Percentiles rank a stretch among this genome's conserved stretches.
These are phyloP conservation scores for Xenopus laevis DNA, from an alignment of 2,113 vertebrate genomes.

Conservation along the genomic window DNA sequence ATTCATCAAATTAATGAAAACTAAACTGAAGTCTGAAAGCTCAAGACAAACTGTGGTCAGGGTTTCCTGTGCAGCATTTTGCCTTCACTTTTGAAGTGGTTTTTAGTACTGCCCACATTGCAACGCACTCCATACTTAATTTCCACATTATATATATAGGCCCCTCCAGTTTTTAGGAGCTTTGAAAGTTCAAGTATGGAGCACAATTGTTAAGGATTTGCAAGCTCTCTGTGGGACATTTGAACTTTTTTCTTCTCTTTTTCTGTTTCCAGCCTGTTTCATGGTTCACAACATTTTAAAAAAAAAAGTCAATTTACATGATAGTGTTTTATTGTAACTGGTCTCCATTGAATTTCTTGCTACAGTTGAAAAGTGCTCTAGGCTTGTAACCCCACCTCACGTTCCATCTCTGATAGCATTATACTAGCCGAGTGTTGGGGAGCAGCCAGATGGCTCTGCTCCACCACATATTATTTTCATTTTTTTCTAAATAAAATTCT, in stretches of 20 bases:
- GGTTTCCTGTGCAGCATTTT: background rate
- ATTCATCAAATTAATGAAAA: too few relatives aligned
- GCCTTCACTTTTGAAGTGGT: background rate
- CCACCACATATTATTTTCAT: conserved; percentile 19
- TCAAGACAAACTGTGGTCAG: too few relatives aligned
- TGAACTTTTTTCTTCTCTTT: background rate
- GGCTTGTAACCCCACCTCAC: conserved; percentile 9
- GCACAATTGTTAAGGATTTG: background rate
- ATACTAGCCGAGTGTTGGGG: conserved; percentile 9
- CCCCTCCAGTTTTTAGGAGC: background rate
- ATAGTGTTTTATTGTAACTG: conserved; percentile 26
- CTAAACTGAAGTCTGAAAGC: too few relatives aligned
- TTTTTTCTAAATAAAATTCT: conserved; percentile 24
- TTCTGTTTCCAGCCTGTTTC: conserved; percentile 4
- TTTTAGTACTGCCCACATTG: background rate
- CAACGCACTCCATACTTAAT: background rate
- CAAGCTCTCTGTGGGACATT: background rate
- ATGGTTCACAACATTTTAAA: conserved; percentile 6
- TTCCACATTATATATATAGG: background rate
- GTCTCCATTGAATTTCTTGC: conserved; percentile 9
- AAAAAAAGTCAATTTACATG: conserved; percentile 13
- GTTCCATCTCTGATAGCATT: conserved; percentile 8
- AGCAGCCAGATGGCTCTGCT: conserved; percentile 16
- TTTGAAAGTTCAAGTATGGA: conserved; percentile 8
- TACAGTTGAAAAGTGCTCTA: conserved; percentile 19